Evolutionary conservation across 2,113 vertebrate genomes (phyloP).

Genomic region (Dolichallabes microphthalmus): DNA sequence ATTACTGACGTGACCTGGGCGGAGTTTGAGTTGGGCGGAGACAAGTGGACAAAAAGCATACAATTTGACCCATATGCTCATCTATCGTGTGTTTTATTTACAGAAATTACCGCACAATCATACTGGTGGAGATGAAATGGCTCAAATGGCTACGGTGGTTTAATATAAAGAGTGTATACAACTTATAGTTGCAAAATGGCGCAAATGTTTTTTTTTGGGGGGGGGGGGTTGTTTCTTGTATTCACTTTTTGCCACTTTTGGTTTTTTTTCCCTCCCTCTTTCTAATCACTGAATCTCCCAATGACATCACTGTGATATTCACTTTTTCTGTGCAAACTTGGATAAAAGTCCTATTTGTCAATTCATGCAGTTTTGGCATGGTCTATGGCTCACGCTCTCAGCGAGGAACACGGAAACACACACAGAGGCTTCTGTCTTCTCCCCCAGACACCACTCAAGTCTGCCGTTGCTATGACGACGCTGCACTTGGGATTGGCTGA

Average conservation of each 20-base stretch:
- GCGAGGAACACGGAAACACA: slow-evolving; percentile 63
- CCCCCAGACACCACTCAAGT: slow-evolving; percentile 52
- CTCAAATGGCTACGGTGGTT: neutral
- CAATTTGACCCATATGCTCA: neutral
- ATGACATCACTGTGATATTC: neutral
- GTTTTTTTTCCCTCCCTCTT: neutral
- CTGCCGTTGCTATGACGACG: slow-evolving; percentile 64
- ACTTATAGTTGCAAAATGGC: neutral
- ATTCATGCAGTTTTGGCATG: slow-evolving; percentile 4
- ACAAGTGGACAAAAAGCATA: neutral
- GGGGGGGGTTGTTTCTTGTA: neutral
- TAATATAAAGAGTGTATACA: neutral
- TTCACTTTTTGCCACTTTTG: neutral
- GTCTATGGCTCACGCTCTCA: slow-evolving; percentile 56
- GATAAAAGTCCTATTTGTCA: slow-evolving; percentile 1
- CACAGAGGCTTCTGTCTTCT: slow-evolving; percentile 70
- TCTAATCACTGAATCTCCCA: neutral
- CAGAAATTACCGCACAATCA: neutral
- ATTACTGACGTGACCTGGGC: neutral
- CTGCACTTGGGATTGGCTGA: neutral
- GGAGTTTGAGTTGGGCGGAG: neutral
- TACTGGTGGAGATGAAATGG: neutral
- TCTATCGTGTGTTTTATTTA: neutral
- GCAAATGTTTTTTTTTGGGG: neutral
- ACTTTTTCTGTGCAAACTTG: neutral